These are phyloP conservation scores for Cecidostiba fungosa DNA, from an alignment of 2,888 invertebrate species.

Conservation along the genomic window DNA sequence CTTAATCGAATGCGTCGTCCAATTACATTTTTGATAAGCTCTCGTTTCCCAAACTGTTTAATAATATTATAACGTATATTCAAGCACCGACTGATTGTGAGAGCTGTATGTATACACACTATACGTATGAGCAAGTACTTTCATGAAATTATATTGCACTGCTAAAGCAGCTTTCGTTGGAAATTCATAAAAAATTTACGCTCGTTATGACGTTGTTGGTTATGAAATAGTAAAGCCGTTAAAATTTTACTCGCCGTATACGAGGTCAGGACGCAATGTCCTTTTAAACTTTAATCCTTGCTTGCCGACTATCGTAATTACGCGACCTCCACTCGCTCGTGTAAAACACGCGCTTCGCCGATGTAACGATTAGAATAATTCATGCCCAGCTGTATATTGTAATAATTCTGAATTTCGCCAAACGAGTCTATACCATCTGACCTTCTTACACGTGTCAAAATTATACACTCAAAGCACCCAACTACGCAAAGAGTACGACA, in stretches of 20 bases:
- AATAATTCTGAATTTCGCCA: neutral
- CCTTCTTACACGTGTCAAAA: slow-evolving; percentile 30
- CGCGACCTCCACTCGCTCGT: neutral
- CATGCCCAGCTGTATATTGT: too few species aligned
- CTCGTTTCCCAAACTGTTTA: too few species aligned
- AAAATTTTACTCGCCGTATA: slow-evolving; percentile 29
- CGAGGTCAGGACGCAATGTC: slow-evolving; percentile 7
- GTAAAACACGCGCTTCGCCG: slow-evolving; percentile 13
- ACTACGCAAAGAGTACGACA: neutral
- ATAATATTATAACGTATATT: too few species aligned
- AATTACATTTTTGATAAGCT: too few species aligned
- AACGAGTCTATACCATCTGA: slow-evolving; percentile 5
- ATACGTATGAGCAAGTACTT: neutral
- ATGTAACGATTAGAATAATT: neutral
- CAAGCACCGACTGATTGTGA: too few species aligned
- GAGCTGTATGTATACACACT: neutral
- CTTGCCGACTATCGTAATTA: slow-evolving; percentile 36
- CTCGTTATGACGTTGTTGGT: slow-evolving; percentile 15
- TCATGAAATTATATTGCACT: neutral
- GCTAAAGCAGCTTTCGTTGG: neutral
- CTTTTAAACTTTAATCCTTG: slow-evolving; percentile 49
- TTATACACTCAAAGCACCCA: neutral
- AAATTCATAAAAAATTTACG: slow-evolving; percentile 33
- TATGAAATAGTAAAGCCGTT: slow-evolving; percentile 37
- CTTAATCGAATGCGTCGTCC: too few species aligned